These are phyloP conservation scores for Trichomycterus rosablanca DNA, from an alignment of 2,113 vertebrate species.

Conservation along the genomic window DNA sequence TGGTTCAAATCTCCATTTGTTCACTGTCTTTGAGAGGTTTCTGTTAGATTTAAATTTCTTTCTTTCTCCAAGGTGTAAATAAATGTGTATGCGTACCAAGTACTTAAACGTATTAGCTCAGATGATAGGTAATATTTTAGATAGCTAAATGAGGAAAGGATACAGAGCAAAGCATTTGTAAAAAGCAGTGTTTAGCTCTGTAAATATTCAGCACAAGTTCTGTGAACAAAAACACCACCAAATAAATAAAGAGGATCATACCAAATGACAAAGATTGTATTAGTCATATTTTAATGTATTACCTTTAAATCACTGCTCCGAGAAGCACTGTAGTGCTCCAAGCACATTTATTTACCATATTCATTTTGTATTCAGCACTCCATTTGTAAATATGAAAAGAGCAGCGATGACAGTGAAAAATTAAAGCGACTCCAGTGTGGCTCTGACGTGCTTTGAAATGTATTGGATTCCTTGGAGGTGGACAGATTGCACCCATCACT, in stretches of 20 bases:
- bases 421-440: constrained; percentile 22
- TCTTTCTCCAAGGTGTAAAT: no score
- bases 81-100: no score
- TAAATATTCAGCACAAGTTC: background rate
- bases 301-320: background rate
- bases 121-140: no score
- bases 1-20: no score
- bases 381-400: constrained; percentile 14
- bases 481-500: constrained; percentile 27
- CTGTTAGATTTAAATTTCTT: no score
- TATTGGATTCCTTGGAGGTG: constrained; percentile 31
- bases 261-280: background rate
- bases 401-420: constrained; percentile 11
- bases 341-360: background rate
- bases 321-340: background rate
- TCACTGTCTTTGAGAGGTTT: no score
- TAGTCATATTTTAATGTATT: background rate
- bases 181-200: background rate
- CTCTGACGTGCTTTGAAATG: constrained; percentile 41
- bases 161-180: background rate
- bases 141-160: background rate
- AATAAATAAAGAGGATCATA: background rate
- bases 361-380: background rate
- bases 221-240: background rate
- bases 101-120: no score